Evolutionary conservation across 2,113 vertebrate genomes (phyloP).

Genomic region (Podilymbus podiceps): DNA sequence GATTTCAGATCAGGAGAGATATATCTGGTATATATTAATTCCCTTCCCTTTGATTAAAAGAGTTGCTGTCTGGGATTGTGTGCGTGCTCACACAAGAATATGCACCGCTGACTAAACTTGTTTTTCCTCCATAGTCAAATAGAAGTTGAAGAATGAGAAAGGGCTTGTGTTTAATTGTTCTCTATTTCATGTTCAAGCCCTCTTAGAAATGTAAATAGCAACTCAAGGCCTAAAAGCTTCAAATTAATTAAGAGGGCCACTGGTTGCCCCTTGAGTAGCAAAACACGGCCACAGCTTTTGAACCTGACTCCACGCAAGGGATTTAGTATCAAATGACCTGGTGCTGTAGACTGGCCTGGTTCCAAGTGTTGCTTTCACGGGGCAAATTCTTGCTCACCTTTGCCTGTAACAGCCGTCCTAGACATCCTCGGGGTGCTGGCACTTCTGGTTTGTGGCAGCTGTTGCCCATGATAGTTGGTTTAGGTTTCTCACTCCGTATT

Average conservation of each 20-base stretch:
- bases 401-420: rapidly evolving
- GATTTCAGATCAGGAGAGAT: neutral
- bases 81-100: neutral
- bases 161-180: slow-evolving; percentile 16
- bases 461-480: rapidly evolving
- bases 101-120: slow-evolving; percentile 1
- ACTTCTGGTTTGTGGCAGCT: neutral
- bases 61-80: neutral
- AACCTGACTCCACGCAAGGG: neutral
- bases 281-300: neutral
- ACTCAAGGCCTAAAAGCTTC: neutral
- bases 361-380: neutral
- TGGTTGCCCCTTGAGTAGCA: neutral
- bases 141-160: neutral
- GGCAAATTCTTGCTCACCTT: neutral
- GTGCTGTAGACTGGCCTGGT: neutral
- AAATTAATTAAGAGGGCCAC: neutral
- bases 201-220: neutral
- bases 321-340: neutral
- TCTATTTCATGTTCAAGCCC: slow-evolving; percentile 7
- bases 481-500: rapidly evolving
- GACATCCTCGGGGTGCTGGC: neutral
- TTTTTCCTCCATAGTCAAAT: slow-evolving; percentile 1
- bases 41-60: neutral
- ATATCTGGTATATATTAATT: neutral